Conservation (phyloP, 2,888 invertebrate genomes). For the Hoplodrina blanda region DNA sequence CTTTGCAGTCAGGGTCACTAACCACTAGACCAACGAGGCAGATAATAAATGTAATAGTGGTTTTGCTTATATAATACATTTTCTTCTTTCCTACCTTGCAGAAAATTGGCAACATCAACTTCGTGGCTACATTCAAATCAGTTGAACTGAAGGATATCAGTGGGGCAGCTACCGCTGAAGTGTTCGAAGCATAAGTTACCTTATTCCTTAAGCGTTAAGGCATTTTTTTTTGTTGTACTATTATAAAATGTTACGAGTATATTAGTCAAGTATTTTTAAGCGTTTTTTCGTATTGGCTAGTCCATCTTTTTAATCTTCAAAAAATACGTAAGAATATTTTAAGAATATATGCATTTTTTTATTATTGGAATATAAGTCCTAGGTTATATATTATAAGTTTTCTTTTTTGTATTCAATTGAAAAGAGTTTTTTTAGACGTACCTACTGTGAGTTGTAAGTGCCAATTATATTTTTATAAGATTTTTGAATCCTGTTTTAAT, state of each 20-base stretch:
- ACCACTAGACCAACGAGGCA: no score
- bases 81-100: conserved; percentile 68
- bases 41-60: no score
- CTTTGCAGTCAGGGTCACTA: no score
- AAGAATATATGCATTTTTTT: conserved; percentile 37
- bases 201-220: conserved; percentile 13
- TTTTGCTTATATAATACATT: no score
- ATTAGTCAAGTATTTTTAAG: conserved; percentile 50
- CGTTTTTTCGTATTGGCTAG: conserved; percentile 19
- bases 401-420: background rate
- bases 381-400: background rate
- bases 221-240: conserved; percentile 34
- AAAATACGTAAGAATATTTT: conserved; percentile 33
- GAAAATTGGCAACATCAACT: conserved; percentile 91
- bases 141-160: conserved; percentile 93
- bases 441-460: conserved; percentile 44
- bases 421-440: conserved; percentile 1
- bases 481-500: background rate
- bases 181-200: conserved; percentile 81
- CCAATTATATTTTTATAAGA: conserved; percentile 20
- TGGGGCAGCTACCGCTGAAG: conserved; percentile 92
- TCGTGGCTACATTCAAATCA: conserved; percentile 93
- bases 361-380: background rate
- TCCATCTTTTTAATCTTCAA: conserved; percentile 3
- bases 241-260: conserved; percentile 25